A percentile compares a stretch with the other conserved stretches of the same genome.
Conservation (phyloP, 1,140 invertebrate genomes). For the Chymomyza costata region DNA sequence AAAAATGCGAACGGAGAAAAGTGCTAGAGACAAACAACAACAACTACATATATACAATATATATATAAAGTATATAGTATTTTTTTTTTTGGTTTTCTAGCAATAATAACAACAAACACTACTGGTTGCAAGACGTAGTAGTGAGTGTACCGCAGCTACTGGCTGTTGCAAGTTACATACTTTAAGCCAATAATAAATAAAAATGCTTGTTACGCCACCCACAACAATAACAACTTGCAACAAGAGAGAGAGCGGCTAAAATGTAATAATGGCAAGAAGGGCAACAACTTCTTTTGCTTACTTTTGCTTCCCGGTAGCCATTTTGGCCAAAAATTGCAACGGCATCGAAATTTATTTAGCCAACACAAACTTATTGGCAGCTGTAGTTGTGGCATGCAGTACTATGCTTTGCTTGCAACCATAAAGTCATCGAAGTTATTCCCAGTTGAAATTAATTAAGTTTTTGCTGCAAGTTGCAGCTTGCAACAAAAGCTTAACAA, state of each 20-base stretch:
- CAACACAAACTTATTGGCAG: slow-evolving; percentile 49
- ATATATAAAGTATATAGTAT: background rate
- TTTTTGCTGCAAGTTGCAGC: slow-evolving; percentile 45
- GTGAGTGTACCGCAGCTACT: no score
- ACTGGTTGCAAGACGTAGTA: no score
- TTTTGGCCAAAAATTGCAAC: slow-evolving; percentile 56
- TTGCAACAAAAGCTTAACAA: slow-evolving; percentile 49
- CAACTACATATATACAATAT: background rate
- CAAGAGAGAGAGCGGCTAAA: no score
- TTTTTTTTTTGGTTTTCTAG: slow-evolving; percentile 23
- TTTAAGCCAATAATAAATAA: slow-evolving; percentile 73
- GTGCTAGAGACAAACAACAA: background rate
- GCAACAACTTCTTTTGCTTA: background rate
- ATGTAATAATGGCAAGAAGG: background rate
- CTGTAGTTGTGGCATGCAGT: background rate
- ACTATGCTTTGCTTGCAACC: slow-evolving; percentile 13
- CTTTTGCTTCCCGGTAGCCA: slow-evolving; percentile 14
- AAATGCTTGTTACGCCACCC: slow-evolving; percentile 56
- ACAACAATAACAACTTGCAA: background rate
- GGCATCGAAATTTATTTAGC: slow-evolving; percentile 56
- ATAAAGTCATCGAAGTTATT: slow-evolving; percentile 68
- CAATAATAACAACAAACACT: slow-evolving; percentile 61
- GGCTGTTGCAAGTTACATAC: no score
- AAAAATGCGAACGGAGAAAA: slow-evolving; percentile 23
- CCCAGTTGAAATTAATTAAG: slow-evolving; percentile 65